Evolutionary conservation across 2,113 vertebrate genomes (phyloP), one percentile per base, ranked within the genome.

Genomic region (Entosphenus tridentatus): DNA sequence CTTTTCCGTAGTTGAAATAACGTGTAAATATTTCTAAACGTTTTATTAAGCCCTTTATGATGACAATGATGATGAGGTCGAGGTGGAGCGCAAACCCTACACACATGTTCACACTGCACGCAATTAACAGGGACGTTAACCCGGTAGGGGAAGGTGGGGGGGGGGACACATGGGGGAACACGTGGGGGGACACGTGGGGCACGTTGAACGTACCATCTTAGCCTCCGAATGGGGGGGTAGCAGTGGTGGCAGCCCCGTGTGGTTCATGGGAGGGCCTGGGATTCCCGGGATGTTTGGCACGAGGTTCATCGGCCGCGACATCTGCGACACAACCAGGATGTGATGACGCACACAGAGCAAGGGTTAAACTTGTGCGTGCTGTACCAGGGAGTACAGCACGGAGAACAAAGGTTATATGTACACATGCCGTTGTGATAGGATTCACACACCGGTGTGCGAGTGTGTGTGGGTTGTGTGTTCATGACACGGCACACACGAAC

Each of bases 201-300:
- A 39, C 39, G 39, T 39, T 39, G 39, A 39, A 73, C 86, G 84
- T 89, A 98, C 93, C 89, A 90, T 87, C 84, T 95, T 96, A 83
- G 87, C 87, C 80, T 98, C 89, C 79, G 93, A 93, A 78, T 96
- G 92, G 80, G 84, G 80, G 74, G 86, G 86, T 72, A 86, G 86
- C 75, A 90, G 89, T 75, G 93, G 95, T 68, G 87, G 86, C 77
- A 92, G 84, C 3, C 82, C 86, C 78, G 88, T 83, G 79, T 80
- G 86, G 73, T 83, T 85, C 74, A 87, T 70, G 75, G 91, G 87
- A 55, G 93, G 92, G 77, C 93, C 93, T 77, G 93, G 92, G 77
- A 98, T 96, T 77, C 90, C 92, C 75, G 89, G 90, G 78, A 96
- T 83, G 77, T 85, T 90, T 87, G 90, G 93, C 89, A 96, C 89